These are phyloP conservation scores for Leontocebus nigricollis DNA, from an alignment of 2,797 vertebrate species.

Conservation along the genomic window DNA sequence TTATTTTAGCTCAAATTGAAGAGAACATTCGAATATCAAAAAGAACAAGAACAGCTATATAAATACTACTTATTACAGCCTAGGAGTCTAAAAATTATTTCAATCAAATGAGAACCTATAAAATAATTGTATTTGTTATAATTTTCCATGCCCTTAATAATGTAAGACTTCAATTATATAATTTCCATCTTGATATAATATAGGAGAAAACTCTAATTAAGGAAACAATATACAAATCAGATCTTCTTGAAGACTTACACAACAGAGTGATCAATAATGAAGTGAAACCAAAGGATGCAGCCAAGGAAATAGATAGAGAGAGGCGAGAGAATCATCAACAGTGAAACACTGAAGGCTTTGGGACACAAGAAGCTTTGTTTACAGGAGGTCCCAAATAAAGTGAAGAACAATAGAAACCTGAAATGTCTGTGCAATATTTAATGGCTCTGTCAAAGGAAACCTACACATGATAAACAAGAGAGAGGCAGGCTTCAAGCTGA, in stretches of 20 bases:
- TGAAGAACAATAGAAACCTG: background rate
- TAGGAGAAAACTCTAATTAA: background rate
- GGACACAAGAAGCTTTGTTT: background rate
- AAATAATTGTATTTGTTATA: constrained; percentile 2
- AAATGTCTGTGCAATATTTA: background rate
- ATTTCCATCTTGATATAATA: constrained; percentile 33
- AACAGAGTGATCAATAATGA: background rate
- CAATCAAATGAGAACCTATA: background rate
- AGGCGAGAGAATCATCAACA: background rate
- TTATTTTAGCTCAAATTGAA: background rate
- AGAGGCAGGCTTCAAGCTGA: background rate
- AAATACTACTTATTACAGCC: constrained; percentile 1
- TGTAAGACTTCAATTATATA: background rate
- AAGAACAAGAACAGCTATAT: background rate
- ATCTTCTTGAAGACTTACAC: background rate
- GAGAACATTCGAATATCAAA: constrained; percentile 11
- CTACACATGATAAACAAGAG: background rate
- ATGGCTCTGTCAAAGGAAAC: background rate
- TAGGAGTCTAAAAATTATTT: background rate
- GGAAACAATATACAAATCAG: background rate
- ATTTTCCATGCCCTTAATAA: background rate
- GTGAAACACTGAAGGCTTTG: background rate
- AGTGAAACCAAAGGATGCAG: background rate
- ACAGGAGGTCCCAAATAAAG: background rate
- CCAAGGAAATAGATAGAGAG: background rate